These are phyloP conservation scores for Myopa testacea DNA, from an alignment of 2,888 invertebrate species.

Conservation along the genomic window DNA sequence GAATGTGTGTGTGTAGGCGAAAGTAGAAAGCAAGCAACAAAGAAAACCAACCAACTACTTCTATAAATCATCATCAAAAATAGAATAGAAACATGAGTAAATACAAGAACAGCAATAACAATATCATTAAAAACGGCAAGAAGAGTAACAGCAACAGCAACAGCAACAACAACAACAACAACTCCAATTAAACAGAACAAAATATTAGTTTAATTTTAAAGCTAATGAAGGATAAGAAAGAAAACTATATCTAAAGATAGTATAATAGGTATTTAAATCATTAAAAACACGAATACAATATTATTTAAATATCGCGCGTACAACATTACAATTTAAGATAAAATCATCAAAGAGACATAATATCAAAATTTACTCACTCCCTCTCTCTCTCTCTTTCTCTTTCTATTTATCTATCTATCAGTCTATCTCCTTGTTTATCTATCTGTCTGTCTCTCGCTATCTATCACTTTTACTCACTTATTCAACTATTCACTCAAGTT, in stretches of 20 bases:
- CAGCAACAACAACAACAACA: no score
- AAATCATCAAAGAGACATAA: background rate
- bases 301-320: background rate
- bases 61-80: no score
- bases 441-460: background rate
- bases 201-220: no score
- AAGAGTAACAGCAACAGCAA: background rate
- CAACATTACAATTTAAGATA: background rate
- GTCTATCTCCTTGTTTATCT: no score
- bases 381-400: background rate
- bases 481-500: background rate
- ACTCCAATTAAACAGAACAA: no score
- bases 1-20: constrained; percentile 48
- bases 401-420: background rate
- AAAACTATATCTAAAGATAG: no score
- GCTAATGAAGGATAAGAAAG: no score
- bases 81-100: background rate
- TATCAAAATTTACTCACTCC: background rate
- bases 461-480: background rate
- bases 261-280: background rate
- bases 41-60: constrained; percentile 11
- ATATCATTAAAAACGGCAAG: background rate
- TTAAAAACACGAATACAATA: background rate
- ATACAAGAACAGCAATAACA: constrained; percentile 5
- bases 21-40: constrained; percentile 5